Conservation (phyloP, 30 jellyfish, hydroid and myxozoan species). For the Pelagia noctiluca region DNA sequence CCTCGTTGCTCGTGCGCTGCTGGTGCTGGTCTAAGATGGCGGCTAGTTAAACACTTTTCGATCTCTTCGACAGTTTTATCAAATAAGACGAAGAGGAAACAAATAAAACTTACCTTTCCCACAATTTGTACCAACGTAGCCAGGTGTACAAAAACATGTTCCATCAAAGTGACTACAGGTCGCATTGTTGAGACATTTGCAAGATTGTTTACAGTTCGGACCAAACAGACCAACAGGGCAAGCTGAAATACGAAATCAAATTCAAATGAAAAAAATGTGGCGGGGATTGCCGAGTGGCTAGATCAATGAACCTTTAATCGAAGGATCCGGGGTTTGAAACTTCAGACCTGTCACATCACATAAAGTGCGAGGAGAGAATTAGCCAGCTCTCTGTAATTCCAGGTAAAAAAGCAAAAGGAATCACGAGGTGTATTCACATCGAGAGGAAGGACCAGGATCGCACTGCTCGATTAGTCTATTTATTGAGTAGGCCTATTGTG, state of each 20-base stretch:
- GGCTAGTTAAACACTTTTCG: background rate
- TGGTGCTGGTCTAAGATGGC: background rate
- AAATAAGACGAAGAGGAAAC: background rate
- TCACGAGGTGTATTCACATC: too few relatives aligned
- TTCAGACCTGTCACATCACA: too few relatives aligned
- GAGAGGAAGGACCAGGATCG: too few relatives aligned
- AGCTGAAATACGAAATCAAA: constrained; percentile 20
- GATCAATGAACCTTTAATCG: background rate
- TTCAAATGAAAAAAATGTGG: background rate
- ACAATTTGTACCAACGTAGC: constrained; percentile 68
- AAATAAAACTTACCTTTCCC: constrained; percentile 12
- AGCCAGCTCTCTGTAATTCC: background rate
- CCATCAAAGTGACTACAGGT: constrained; percentile 80
- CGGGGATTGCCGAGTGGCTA: background rate
- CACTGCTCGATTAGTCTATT: too few relatives aligned
- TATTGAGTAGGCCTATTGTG: too few relatives aligned
- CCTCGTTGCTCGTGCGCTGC: background rate
- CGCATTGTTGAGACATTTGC: constrained; percentile 78
- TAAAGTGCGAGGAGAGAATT: background rate
- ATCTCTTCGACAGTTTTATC: too few relatives aligned
- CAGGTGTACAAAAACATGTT: constrained; percentile 67
- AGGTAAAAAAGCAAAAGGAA: background rate
- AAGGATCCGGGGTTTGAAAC: background rate
- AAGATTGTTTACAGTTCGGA: constrained; percentile 47
- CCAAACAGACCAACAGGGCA: constrained; percentile 69